These are phyloP conservation scores for Eidolon dupreanum DNA, from an alignment of 2,797 vertebrate species.

Conservation along the genomic window DNA sequence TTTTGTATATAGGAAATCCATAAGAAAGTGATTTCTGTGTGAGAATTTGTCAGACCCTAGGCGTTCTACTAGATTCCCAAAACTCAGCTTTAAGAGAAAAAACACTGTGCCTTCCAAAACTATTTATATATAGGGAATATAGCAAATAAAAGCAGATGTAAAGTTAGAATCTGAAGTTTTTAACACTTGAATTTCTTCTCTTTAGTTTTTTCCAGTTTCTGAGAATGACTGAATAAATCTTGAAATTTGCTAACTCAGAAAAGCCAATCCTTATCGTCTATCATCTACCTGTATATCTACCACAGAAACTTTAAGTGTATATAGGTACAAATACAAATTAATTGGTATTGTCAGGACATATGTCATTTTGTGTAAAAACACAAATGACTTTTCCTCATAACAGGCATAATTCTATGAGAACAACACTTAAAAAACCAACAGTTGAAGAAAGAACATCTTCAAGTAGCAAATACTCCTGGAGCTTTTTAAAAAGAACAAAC, in stretches of 20 bases:
- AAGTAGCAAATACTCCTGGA: background rate
- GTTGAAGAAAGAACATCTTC: background rate
- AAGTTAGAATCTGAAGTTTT: conserved; percentile 31
- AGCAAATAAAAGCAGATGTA: background rate
- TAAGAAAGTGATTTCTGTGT: background rate
- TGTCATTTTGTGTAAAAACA: background rate
- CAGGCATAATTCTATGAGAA: background rate
- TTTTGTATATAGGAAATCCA: background rate
- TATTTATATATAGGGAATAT: background rate
- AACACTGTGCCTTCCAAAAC: background rate
- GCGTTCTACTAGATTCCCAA: background rate
- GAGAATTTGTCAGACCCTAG: background rate
- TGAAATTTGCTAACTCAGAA: background rate
- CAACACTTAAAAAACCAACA: background rate
- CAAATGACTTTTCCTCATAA: background rate
- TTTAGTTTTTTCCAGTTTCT: conserved; percentile 6
- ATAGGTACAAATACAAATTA: background rate
- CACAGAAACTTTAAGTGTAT: background rate
- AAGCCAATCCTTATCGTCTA: background rate
- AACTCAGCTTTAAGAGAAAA: background rate
- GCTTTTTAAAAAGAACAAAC: background rate
- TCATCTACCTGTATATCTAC: background rate
- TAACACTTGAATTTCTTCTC: background rate
- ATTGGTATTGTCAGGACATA: background rate
- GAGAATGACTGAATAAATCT: background rate